Evolutionary conservation across 2,797 vertebrate genomes (phyloP), one percentile per base, ranked within the genome.

Genomic region (Urocyon cinereoargenteus): DNA sequence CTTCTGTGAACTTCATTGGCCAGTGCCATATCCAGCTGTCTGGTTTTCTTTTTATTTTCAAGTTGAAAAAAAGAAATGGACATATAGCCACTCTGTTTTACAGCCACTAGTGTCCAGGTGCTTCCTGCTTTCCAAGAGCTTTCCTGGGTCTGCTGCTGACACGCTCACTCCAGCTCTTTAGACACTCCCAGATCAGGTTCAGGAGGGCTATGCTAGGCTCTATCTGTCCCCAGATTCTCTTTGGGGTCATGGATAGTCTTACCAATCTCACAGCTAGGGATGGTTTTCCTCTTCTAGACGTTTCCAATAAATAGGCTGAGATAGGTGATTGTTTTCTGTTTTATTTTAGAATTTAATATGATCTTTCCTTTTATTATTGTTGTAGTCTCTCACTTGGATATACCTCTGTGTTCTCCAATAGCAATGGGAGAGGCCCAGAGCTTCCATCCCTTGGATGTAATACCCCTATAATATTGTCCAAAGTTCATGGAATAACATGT

Each of bases 311-410:
- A 57, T 45, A 88, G 21, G 28, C 22, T 16, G 64, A 83, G 57
- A 34, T 64, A 66, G 61, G 31, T 62, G 5, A 72, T 53, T 55
- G 31, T 18, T 68, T 92, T 79, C 55, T 68, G 26, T 57, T 87
- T 61, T 53, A 61, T 68, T 91, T 93, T 93, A 45, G 34, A 95
- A 88, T 93, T 68, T 66, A 66, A 68, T 93, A 55, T 28, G 1
- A 24, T n/a, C 34, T 90, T 72, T 81, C 28, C 59, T 85, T 90
- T 86, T 62, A 22, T 77, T 91, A 40, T 31, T 57, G 18, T 36
- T 88, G 4, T 40, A n/a, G 26, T n/a, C 45, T 22, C 21, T 45
- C 13, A 64, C 24, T 62, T 86, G 72, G n/a, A 7, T 86, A 82
- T 21, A 34, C 45, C 22, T 85, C 34, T 82, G 73, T 86, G 24